Base-by-base conservation (phyloP, 2,888 invertebrate species). In the Nysson spinosus region DNA sequence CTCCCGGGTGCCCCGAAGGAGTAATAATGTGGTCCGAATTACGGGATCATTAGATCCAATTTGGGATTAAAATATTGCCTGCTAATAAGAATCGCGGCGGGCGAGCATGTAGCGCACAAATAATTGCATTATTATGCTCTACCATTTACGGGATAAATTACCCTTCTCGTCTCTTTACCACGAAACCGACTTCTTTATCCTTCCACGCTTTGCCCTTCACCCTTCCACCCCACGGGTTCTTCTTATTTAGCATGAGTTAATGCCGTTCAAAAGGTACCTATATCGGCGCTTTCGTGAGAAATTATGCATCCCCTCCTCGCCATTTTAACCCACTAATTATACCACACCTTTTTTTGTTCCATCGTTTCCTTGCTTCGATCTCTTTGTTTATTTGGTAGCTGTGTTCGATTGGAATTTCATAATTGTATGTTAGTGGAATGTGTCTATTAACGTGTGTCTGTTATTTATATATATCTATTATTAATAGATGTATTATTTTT, bases 31-130 rank as follows among this genome's bases (percentile, higher is more conserved):
- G 44, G 37, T 43, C 67, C 62, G 73, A 79, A 81, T 83, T 78
- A 76, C 71, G 63, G 70, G 64, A 66, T 72, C 74, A 82, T 83
- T 82, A 78, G 75, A 71, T 63, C 77, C 80, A 80, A 82, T 83
- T 83, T 83, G 75, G 74, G 81, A 84, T 83, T 81, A 85, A 85
- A 85, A 83, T 84, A 85, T 85, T 82, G 83, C 81, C 81, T 81
- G 83, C 79, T 85, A 84, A 85, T 84, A 83, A 82, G 83, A 82
- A 69, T 80, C 77, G 77, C 69, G 74, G 66, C 69, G 64, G 40
- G 54, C 64, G 71, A 66, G 66, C 75, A 65, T 64, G 70, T 43
- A 37, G 1, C 43, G 34, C 58, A 62, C 68, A 74, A 70, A 78
- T 85, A 84, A 85, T 85, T 84, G 83, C 81, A 85, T 85, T 83